Conservation (phyloP, 2,888 invertebrate species). For the Drosophila antonietae region DNA sequence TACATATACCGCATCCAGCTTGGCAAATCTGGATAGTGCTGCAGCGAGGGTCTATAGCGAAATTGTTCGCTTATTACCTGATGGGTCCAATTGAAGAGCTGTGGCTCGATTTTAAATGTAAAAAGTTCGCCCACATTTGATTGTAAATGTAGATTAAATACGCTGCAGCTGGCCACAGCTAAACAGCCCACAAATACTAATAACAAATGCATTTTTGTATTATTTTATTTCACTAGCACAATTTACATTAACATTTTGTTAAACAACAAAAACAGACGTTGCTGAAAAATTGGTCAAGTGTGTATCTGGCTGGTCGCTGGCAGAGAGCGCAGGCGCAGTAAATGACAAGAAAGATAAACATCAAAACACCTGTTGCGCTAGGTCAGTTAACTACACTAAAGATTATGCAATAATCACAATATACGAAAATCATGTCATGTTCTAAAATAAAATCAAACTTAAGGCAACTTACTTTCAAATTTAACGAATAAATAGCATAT, state of each 20-base stretch:
- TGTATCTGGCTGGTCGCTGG: conserved; percentile 55
- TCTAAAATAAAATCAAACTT: not conserved
- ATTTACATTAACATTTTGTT: conserved; percentile 51
- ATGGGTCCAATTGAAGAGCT: conserved; percentile 91
- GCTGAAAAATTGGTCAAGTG: conserved; percentile 62
- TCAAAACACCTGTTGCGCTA: conserved; percentile 55
- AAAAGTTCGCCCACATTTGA: conserved; percentile 89
- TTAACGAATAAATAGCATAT: not conserved
- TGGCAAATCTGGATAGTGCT: conserved; percentile 93
- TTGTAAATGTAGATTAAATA: conserved; percentile 55
- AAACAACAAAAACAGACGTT: conserved; percentile 22
- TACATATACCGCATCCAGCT: conserved; percentile 94
- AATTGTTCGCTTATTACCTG: conserved; percentile 83
- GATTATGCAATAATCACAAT: not conserved
- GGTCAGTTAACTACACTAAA: conserved; percentile 42
- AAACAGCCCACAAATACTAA: conserved; percentile 30
- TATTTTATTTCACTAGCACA: not conserved
- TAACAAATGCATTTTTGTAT: conserved; percentile 46
- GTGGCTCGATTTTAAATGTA: conserved; percentile 90
- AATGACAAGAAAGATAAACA: not conserved
- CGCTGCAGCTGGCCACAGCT: conserved; percentile 3
- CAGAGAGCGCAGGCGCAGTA: conserved; percentile 63
- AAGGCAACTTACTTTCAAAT: conserved; percentile 10
- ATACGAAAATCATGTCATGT: not conserved
- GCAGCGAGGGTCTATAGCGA: conserved; percentile 89